Conservation (phyloP, 2,113 vertebrate genomes). For the Macheiramphus alcinus region DNA sequence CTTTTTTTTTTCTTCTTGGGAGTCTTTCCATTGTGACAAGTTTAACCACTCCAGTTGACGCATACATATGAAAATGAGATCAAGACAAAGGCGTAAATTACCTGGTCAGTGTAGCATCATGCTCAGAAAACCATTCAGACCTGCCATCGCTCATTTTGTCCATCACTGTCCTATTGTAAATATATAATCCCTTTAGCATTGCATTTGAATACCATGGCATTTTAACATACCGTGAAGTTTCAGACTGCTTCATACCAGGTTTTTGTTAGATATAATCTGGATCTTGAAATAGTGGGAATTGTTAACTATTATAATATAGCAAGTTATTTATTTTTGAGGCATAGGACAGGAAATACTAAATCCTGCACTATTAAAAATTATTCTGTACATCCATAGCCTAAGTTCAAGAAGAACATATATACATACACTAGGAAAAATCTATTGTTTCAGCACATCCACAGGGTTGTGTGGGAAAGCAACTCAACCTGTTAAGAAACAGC, state of each 20-base stretch:
- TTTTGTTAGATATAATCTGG: background rate
- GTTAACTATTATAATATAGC: background rate
- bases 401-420: background rate
- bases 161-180: background rate
- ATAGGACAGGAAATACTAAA: background rate
- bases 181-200: background rate
- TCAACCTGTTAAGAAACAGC: conserved; percentile 25
- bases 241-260: background rate
- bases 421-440: background rate
- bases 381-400: background rate
- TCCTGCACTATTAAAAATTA: background rate
- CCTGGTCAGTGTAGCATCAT: background rate
- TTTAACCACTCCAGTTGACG: background rate
- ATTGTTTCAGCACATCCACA: conserved; percentile 1
- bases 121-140: background rate
- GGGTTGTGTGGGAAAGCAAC: background rate
- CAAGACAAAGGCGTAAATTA: background rate
- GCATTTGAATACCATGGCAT: background rate
- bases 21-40: background rate
- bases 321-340: background rate
- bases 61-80: background rate
- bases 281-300: background rate
- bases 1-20: background rate
- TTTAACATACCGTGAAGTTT: background rate
- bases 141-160: background rate